A percentile compares a stretch with the other conserved stretches of the same genome.
Conservation (phyloP, 2,888 invertebrate species). For the Sycophila texana region DNA sequence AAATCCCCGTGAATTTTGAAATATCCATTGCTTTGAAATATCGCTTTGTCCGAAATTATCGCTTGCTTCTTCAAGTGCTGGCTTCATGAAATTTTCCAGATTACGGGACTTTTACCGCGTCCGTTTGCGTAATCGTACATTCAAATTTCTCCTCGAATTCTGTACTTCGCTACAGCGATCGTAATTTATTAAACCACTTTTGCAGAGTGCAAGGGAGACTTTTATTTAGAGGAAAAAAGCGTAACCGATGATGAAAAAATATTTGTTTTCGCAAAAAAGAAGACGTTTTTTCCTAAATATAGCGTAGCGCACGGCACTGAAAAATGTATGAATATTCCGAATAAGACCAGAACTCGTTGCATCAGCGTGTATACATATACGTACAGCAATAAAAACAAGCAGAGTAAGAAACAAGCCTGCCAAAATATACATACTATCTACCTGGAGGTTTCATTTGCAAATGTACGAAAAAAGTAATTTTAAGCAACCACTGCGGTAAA, state of each 20-base stretch:
- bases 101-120: background rate
- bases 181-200: constrained; percentile 17
- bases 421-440: constrained; percentile 1
- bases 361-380: background rate
- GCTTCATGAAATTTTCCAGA: constrained; percentile 16
- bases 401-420: background rate
- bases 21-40: constrained; percentile 43
- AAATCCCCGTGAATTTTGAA: constrained; percentile 33
- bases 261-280: background rate
- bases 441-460: constrained; percentile 19
- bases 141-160: no score
- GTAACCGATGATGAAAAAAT: constrained; percentile 29
- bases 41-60: constrained; percentile 40
- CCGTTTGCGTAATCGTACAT: no score
- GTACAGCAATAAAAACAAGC: constrained; percentile 6
- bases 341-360: constrained; percentile 21
- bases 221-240: background rate
- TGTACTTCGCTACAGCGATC: no score
- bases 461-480: constrained; percentile 1
- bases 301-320: constrained; percentile 9
- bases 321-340: constrained; percentile 33
- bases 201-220: constrained; percentile 7
- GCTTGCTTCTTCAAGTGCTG: background rate
- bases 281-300: constrained; percentile 14
- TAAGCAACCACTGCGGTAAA: background rate